Percentiles rank a stretch among this genome's conserved stretches.
phyloP scores from a whole-genome alignment of 2,113 vertebrate species.

The Forbesichthys agassizii region DNA sequence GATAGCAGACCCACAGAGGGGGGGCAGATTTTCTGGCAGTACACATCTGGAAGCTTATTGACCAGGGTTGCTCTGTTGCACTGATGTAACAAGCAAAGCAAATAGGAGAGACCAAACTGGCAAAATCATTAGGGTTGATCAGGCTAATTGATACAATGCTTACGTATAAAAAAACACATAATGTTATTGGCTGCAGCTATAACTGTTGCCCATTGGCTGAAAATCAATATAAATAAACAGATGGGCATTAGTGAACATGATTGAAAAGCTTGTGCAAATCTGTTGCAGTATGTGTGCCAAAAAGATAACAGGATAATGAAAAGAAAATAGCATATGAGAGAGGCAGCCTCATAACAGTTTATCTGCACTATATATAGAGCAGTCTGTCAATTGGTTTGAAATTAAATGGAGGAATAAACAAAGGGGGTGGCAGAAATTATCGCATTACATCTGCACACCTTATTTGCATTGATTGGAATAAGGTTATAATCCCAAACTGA shows the following conservation, averaged over 20 bases:
- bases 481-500: too few species aligned
- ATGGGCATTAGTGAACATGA: constrained; percentile 25
- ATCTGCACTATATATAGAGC: constrained; percentile 5
- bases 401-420: constrained; percentile 32
- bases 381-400: constrained; percentile 59
- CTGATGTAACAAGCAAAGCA: too few species aligned
- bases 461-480: constrained; percentile 28
- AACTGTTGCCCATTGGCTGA: constrained; percentile 43
- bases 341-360: constrained; percentile 8
- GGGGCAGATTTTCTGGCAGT: too few species aligned
- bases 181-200: constrained; percentile 42
- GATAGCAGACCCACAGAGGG: too few species aligned
- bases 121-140: too few species aligned
- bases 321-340: not conserved
- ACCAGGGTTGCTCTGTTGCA: too few species aligned
- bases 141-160: constrained; percentile 1
- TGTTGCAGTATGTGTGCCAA: constrained; percentile 46
- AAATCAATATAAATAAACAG: constrained; percentile 36
- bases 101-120: too few species aligned
- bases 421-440: constrained; percentile 35
- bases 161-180: constrained; percentile 42
- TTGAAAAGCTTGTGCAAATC: constrained; percentile 43
- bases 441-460: constrained; percentile 52
- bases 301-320: constrained; percentile 24
- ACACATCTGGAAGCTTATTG: too few species aligned